Percentiles rank a stretch among this genome's conserved stretches.
Conservation (phyloP, 2,797 vertebrate genomes). For the Choloepus didactylus region DNA sequence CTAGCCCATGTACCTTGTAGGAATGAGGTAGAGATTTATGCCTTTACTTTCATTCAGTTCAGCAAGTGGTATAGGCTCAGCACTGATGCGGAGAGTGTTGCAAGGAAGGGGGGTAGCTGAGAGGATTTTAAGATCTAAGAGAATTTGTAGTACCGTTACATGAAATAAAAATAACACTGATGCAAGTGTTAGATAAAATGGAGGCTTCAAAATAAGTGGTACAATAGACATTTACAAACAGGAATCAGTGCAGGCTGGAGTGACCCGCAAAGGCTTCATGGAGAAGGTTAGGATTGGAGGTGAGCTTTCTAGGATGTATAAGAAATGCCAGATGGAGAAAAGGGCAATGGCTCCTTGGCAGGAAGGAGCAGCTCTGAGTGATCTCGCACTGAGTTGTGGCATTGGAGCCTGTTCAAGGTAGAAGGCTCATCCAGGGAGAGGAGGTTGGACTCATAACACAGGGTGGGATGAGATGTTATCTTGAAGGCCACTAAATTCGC, state of each 20-base stretch:
- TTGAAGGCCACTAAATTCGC: background rate
- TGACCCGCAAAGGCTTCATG: background rate
- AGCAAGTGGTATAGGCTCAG: background rate
- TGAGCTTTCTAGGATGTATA: background rate
- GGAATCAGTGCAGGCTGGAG: background rate
- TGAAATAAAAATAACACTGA: background rate
- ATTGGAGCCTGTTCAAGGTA: background rate
- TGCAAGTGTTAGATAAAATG: background rate
- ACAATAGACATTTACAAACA: background rate
- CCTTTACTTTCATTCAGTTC: constrained; percentile 32
- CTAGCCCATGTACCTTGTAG: background rate
- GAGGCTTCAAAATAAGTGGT: background rate
- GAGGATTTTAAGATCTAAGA: background rate
- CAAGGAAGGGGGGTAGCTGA: background rate
- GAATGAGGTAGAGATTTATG: background rate
- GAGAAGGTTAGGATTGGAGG: background rate
- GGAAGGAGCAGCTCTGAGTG: background rate
- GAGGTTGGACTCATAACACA: background rate
- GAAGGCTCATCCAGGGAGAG: background rate
- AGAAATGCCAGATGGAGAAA: background rate
- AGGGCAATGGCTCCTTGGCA: background rate
- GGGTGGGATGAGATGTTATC: background rate
- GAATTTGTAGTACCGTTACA: background rate
- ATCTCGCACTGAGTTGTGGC: background rate
- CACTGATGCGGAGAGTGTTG: background rate